Percentiles rank a stretch among this genome's conserved stretches.
These are phyloP conservation scores for Bathynomus jamesi DNA, from an alignment of 1,140 invertebrate genomes.

Conservation along the genomic window DNA sequence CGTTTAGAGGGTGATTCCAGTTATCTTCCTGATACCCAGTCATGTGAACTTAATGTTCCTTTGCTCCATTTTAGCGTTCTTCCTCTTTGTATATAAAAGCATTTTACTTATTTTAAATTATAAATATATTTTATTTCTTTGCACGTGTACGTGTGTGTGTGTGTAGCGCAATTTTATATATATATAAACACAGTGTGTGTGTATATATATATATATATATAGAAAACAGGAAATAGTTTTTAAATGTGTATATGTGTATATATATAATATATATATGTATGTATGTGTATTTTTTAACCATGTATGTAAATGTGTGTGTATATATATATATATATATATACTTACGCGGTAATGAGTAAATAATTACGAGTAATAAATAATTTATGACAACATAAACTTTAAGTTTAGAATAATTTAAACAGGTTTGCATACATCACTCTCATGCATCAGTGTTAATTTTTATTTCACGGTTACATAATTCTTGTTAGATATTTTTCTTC, in stretches of 20 bases:
- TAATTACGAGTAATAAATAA: background rate
- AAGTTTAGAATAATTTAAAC: too few relatives aligned
- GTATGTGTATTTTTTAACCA: background rate
- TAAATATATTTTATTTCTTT: too few relatives aligned
- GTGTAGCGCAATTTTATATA: background rate
- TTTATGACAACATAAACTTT: too few relatives aligned
- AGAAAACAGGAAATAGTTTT: background rate
- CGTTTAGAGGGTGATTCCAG: background rate
- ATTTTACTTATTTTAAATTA: too few relatives aligned
- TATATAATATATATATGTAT: background rate
- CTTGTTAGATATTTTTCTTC: too few relatives aligned
- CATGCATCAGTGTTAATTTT: too few relatives aligned
- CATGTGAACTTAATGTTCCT: background rate
- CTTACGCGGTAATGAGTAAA: background rate
- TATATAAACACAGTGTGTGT: background rate
- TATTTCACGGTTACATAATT: too few relatives aligned
- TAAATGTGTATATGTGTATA: background rate
- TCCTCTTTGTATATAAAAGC: too few relatives aligned
- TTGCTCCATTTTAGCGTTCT: background rate
- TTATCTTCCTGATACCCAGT: background rate
- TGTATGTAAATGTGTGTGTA: background rate
- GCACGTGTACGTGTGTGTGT: too few relatives aligned
- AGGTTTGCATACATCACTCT: too few relatives aligned
- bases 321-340: slow-evolving; percentile 1
- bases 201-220: background rate